Conservation (phyloP, 1,140 invertebrate species). For the Drosophila rhopaloa region DNA sequence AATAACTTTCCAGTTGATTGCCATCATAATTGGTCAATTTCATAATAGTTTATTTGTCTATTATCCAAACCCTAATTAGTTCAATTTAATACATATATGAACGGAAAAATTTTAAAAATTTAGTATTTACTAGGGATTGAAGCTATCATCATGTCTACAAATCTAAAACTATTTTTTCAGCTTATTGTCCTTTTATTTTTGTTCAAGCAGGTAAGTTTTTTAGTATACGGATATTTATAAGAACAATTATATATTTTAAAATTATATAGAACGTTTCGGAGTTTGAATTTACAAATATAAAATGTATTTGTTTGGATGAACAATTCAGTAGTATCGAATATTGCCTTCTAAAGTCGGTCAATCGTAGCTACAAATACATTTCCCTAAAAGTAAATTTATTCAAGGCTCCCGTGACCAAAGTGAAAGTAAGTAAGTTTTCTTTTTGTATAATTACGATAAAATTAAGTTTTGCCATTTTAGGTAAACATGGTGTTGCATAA, state of each 20-base stretch:
- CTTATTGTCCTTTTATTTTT: background rate
- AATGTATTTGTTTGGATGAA: background rate
- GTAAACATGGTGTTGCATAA: conserved; percentile 1
- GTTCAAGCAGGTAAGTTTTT: background rate
- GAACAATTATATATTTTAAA: no score
- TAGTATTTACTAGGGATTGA: background rate
- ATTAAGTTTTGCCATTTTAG: background rate
- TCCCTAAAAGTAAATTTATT: background rate
- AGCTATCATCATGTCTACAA: background rate
- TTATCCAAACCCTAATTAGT: no score
- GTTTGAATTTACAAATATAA: conserved; percentile 15
- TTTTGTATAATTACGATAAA: background rate
- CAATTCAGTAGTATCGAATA: background rate
- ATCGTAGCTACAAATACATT: conserved; percentile 15
- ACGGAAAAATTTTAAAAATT: no score
- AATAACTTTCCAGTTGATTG: no score
- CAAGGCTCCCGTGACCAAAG: conserved; percentile 1
- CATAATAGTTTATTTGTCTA: no score
- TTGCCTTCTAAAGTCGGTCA: conserved; percentile 16
- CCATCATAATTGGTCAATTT: no score
- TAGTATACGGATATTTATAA: no score
- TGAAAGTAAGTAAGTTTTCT: background rate
- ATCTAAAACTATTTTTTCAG: background rate
- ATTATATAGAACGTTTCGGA: background rate
- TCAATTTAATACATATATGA: no score